These are phyloP conservation scores for Sclerodermus sp. DNA, from an alignment of 2,888 invertebrate genomes.

Conservation along the genomic window DNA sequence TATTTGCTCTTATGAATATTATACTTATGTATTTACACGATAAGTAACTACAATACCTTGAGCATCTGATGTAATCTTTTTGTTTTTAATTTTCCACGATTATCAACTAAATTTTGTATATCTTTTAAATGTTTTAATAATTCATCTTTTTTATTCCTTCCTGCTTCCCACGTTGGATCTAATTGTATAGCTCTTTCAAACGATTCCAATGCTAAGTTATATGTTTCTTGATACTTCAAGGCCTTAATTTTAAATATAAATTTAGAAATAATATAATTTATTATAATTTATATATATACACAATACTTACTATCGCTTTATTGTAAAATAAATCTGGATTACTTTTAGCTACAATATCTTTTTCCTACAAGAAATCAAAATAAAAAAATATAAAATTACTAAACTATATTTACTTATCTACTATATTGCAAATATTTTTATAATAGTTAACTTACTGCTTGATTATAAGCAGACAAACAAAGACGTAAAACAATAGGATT, in stretches of 20 bases:
- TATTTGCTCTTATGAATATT: constrained; percentile 33
- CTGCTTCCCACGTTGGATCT: constrained; percentile 77
- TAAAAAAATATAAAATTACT: constrained; percentile 7
- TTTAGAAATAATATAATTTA: constrained; percentile 3
- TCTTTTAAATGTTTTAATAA: constrained; percentile 68
- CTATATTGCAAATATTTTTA: not conserved
- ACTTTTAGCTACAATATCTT: constrained; percentile 70
- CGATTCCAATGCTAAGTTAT: constrained; percentile 69
- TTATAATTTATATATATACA: not conserved
- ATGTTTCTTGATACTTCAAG: constrained; percentile 78
- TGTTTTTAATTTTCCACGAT: constrained; percentile 73
- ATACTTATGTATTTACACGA: constrained; percentile 18
- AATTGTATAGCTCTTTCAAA: constrained; percentile 69
- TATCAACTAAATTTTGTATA: constrained; percentile 66
- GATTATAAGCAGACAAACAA: constrained; percentile 78
- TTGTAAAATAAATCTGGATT: constrained; percentile 84
- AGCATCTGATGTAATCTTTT: constrained; percentile 72
- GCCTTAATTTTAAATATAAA: constrained; percentile 60
- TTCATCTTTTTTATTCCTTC: constrained; percentile 65
- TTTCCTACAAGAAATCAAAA: constrained; percentile 62
- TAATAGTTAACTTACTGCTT: constrained; percentile 66
- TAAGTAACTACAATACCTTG: constrained; percentile 57
- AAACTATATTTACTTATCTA: not conserved
- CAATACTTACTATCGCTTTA: constrained; percentile 73
- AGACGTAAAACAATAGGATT: constrained; percentile 71